phyloP scores from a whole-genome alignment of 2,113 vertebrate genomes.

The Andinoacara biseriatus region DNA sequence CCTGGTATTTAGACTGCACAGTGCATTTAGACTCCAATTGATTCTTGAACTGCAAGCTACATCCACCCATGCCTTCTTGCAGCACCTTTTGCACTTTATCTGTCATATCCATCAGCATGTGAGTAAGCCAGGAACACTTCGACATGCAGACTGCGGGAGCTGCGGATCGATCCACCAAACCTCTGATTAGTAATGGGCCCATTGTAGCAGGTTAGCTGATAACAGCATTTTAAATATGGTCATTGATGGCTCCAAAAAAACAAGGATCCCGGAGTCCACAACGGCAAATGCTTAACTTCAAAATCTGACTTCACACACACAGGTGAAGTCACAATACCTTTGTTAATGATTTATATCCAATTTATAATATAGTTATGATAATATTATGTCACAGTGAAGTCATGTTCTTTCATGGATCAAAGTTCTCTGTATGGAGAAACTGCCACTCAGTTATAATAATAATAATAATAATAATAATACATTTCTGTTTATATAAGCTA shows the following conservation, averaged over 20 bases:
- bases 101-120: background rate
- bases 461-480: too few species aligned
- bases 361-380: background rate
- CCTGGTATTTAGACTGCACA: background rate
- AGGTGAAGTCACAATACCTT: background rate
- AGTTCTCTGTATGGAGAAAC: background rate
- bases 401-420: background rate
- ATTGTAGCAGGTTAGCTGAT: background rate
- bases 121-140: background rate
- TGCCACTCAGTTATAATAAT: too few species aligned
- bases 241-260: background rate
- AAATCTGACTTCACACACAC: too few species aligned
- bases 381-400: background rate
- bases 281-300: background rate
- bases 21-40: background rate
- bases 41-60: background rate
- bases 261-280: background rate
- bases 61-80: background rate
- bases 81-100: background rate
- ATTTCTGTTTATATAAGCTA: too few species aligned
- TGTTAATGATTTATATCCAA: background rate
- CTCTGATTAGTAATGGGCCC: background rate
- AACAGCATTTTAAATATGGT: background rate
- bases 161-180: background rate
- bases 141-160: background rate